phyloP scores from a whole-genome alignment of 92 coral and sea anemone species.

The Montipora capitata region DNA sequence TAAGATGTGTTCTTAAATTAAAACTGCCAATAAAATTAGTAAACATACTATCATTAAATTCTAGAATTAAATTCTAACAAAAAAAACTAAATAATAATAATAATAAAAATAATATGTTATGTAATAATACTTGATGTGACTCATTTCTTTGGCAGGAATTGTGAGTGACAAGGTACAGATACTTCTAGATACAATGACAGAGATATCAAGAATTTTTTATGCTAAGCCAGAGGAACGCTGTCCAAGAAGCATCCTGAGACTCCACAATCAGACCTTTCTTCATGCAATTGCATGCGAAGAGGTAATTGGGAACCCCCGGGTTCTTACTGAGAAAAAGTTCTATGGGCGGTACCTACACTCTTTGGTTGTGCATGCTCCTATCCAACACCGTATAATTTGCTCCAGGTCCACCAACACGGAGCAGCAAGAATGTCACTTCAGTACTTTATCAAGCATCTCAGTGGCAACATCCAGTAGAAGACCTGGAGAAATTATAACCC shows the following conservation, averaged over 20 bases:
- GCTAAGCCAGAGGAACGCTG: conserved; percentile 14
- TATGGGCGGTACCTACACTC: conserved; percentile 60
- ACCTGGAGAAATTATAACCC: conserved; percentile 67
- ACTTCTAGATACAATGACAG: conserved; percentile 29
- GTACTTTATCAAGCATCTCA: conserved; percentile 32
- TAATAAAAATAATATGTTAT: too few species aligned
- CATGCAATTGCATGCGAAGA: conserved; percentile 8
- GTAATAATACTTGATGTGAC: background rate
- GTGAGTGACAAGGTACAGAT: conserved; percentile 41
- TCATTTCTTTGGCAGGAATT: background rate
- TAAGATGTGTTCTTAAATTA: too few species aligned
- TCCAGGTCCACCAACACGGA: conserved; percentile 28
- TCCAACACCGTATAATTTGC: conserved; percentile 27
- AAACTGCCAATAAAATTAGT: too few species aligned
- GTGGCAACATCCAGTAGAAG: conserved; percentile 46
- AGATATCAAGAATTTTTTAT: conserved; percentile 22
- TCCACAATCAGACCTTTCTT: too few species aligned
- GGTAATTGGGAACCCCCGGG: conserved; percentile 35
- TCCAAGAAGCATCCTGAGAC: conserved; percentile 7
- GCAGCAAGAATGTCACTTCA: conserved; percentile 42
- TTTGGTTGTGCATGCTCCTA: conserved; percentile 40
- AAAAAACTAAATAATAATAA: background rate
- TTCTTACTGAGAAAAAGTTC: conserved; percentile 32
- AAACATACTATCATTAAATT: too few species aligned
- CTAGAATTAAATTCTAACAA: background rate